Evolutionary conservation across 2,797 vertebrate genomes (phyloP).

Genomic region (Loriculus beryllinus): DNA sequence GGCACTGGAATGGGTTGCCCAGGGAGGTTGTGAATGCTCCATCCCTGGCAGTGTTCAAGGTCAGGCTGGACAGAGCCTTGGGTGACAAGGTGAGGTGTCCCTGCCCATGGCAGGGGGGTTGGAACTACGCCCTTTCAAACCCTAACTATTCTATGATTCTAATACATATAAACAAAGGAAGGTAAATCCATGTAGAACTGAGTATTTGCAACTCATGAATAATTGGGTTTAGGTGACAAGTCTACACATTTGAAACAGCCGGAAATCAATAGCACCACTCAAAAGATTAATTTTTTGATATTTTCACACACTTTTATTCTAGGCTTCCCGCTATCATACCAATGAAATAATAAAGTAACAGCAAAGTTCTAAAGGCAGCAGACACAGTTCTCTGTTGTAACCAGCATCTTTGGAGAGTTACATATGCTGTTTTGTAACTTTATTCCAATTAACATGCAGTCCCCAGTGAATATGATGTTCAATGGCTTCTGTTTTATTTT

Average conservation of each 20-base stretch:
- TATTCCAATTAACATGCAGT: background rate
- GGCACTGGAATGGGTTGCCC: too few relatives aligned
- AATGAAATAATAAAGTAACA: background rate
- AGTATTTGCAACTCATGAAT: background rate
- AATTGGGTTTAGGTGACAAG: background rate
- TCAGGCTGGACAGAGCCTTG: too few relatives aligned
- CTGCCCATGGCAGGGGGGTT: too few relatives aligned
- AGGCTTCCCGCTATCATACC: background rate
- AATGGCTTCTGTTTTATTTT: background rate
- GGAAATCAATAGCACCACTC: background rate
- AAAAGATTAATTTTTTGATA: background rate
- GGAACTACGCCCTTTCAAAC: too few relatives aligned
- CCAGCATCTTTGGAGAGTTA: background rate
- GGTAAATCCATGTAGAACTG: background rate
- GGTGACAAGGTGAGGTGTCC: too few relatives aligned
- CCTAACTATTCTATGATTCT: too few relatives aligned
- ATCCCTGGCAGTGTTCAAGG: too few relatives aligned
- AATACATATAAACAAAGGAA: background rate
- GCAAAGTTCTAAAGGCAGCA: background rate
- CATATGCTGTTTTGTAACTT: background rate
- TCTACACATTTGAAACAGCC: background rate
- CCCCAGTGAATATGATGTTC: background rate
- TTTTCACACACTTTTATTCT: background rate
- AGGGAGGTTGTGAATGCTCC: too few relatives aligned
- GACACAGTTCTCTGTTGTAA: background rate